phyloP scores from a whole-genome alignment of 1,140 invertebrate species.

The Anadara kagoshimensis region DNA sequence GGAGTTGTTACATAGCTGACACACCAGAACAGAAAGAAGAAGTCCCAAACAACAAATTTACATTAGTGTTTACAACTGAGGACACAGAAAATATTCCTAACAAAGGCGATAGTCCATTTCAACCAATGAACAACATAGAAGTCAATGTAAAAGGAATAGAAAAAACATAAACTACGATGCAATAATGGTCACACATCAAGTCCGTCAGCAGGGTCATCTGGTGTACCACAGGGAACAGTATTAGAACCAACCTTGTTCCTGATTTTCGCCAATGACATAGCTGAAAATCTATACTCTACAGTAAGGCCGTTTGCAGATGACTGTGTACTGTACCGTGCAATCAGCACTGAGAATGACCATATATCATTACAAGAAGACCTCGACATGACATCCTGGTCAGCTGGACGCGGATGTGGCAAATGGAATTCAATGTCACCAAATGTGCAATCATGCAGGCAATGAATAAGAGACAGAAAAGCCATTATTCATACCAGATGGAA shows the following conservation, averaged over 20 bases:
- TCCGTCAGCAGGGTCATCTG: conserved; percentile 4
- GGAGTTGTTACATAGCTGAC: no score
- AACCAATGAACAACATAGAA: neutral
- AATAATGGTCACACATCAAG: conserved; percentile 28
- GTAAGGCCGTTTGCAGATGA: conserved; percentile 7
- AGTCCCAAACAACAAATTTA: conserved; percentile 14
- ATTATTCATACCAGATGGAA: conserved; percentile 2
- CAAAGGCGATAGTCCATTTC: conserved; percentile 1
- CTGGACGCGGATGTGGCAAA: conserved; percentile 1
- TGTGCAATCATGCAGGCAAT: conserved; percentile 10
- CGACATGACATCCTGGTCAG: neutral
- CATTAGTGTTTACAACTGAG: conserved; percentile 9
- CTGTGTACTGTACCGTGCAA: conserved; percentile 1
- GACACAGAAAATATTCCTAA: conserved; percentile 3
- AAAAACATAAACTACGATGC: no score
- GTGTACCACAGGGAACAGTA: conserved; percentile 42
- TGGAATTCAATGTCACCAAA: conserved; percentile 5
- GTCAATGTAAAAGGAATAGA: conserved; percentile 1
- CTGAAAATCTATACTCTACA: neutral
- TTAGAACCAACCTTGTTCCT: conserved; percentile 9
- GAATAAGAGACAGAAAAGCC: neutral
- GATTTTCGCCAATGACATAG: conserved; percentile 11
- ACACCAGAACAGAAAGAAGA: conserved; percentile 7
- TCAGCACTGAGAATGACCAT: neutral
- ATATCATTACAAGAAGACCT: neutral